Percentiles rank a stretch among this genome's conserved stretches.
Evolutionary conservation across 2,888 invertebrate genomes (phyloP).

Genomic region (Pristionchus entomophagus): DNA sequence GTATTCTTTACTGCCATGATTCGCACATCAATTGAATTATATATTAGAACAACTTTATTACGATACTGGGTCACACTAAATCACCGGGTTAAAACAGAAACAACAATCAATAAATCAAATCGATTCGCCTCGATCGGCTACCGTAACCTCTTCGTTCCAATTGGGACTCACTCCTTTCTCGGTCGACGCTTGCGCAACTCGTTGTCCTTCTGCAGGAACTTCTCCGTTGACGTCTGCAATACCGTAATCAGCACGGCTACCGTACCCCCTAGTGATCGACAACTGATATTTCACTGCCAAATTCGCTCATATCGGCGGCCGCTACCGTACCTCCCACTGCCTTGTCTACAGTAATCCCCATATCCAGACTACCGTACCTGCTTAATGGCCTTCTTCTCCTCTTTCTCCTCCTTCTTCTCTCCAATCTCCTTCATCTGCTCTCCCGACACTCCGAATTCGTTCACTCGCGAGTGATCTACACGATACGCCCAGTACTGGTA

Average conservation of each 20-base stretch:
- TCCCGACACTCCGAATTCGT: constrained; percentile 84
- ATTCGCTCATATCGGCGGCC: too few species aligned
- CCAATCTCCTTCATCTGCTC: neutral
- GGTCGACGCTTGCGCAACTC: neutral
- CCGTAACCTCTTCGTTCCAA: neutral
- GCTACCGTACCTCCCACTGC: too few species aligned
- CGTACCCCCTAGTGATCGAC: neutral
- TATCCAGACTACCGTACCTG: neutral
- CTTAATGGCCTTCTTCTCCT: neutral
- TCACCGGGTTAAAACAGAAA: neutral
- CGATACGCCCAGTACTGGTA: constrained; percentile 99
- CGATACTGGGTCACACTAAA: neutral
- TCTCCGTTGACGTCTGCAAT: neutral
- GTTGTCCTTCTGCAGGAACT: neutral
- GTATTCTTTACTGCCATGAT: too few species aligned
- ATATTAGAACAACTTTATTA: neutral
- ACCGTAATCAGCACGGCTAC: neutral
- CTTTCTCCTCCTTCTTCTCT: constrained; percentile 4
- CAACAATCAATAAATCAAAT: neutral
- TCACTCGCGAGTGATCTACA: constrained; percentile 92
- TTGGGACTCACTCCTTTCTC: constrained; percentile 8
- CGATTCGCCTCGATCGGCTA: neutral
- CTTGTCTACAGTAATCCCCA: neutral
- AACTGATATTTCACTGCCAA: neutral
- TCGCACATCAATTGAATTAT: too few species aligned